Conservation (phyloP, 2,113 vertebrate species). For the Pseudolaguvia tuberculata region DNA sequence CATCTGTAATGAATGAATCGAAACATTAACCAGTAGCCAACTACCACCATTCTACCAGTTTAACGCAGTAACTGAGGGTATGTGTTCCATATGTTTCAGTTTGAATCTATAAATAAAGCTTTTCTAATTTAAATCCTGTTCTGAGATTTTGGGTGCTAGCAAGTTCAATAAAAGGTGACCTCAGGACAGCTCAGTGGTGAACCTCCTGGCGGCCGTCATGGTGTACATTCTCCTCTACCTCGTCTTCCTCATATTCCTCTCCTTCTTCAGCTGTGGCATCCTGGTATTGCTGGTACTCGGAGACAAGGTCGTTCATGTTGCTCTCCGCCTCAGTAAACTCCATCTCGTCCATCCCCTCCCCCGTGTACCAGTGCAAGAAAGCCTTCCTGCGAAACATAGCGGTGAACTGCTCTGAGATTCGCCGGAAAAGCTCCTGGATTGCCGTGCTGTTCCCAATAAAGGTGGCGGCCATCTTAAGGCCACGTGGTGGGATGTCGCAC, state of each 20-base stretch:
- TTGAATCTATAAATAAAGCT: too few relatives aligned
- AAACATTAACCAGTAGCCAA: background rate
- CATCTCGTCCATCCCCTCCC: too few relatives aligned
- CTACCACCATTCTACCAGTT: background rate
- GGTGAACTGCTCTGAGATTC: slow-evolving; percentile 93
- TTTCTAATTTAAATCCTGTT: too few relatives aligned
- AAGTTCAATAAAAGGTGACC: background rate
- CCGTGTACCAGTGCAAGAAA: too few relatives aligned
- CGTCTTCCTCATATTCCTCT: slow-evolving; percentile 72
- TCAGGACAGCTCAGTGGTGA: slow-evolving; percentile 56
- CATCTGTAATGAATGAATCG: too few relatives aligned
- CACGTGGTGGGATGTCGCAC: slow-evolving; percentile 95
- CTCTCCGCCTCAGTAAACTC: too few relatives aligned
- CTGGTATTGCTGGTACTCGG: slow-evolving; percentile 91
- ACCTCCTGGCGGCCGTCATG: slow-evolving; percentile 60
- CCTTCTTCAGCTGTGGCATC: slow-evolving; percentile 81
- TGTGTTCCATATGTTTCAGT: too few relatives aligned
- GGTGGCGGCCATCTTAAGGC: too few relatives aligned
- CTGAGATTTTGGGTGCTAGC: too few relatives aligned
- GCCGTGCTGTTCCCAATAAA: too few relatives aligned
- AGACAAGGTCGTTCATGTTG: too few relatives aligned
- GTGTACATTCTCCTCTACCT: slow-evolving; percentile 64
- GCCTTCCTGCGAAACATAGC: slow-evolving; percentile 95
- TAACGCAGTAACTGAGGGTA: too few relatives aligned
- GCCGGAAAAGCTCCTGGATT: slow-evolving; percentile 91